Evolutionary conservation across 2,113 vertebrate genomes (phyloP), one percentile per base, ranked within the genome.

Genomic region (Eleginops maclovinus): DNA sequence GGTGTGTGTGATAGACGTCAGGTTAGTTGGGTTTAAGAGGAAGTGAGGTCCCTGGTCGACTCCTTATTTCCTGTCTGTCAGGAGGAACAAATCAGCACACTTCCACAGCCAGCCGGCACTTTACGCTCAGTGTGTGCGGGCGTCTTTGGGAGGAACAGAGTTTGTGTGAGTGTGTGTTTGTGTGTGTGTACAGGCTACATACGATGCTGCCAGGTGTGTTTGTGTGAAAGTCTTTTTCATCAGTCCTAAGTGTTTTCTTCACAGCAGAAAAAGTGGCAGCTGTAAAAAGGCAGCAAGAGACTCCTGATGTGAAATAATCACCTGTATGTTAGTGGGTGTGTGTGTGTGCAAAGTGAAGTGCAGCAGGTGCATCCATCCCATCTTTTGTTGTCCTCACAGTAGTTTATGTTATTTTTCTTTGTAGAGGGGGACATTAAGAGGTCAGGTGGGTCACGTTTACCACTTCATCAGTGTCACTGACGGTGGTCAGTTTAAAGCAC

Each of bases 21-120:
- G 86, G 83, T 86, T 83, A 74, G 81, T 77, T 84, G 79, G 79
- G 72, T 77, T 77, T 81, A 81, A 90, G 84, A 91, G 84, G 79
- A 89, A 89, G 88, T 84, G 68, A 88, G 87, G 71, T 89, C 89
- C 83, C 88, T 77, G 83, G 83, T 83, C 3, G 60, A 84, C 82
- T 88, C 77, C 83, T 80, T 82, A 89, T 92, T 92, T 91, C 84
- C 87, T 90, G 83, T 89, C 86, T 86, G 91, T 90, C 92, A 92
- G 69, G 55, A 67, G 72, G 71, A 88, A 88, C 78, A 83, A 87
- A 92, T 91, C 79, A 85, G 77, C 72, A 64, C 59, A 66, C 75
- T 75, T 79, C 76, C 68, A 77, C 64, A 61, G 68, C 74, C 51
- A 62, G 17, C 77, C 85, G 84, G 84, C 81, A 88, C 51, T 69